Conservation (phyloP, 1,140 invertebrate genomes). For the Drosophila sp. region DNA sequence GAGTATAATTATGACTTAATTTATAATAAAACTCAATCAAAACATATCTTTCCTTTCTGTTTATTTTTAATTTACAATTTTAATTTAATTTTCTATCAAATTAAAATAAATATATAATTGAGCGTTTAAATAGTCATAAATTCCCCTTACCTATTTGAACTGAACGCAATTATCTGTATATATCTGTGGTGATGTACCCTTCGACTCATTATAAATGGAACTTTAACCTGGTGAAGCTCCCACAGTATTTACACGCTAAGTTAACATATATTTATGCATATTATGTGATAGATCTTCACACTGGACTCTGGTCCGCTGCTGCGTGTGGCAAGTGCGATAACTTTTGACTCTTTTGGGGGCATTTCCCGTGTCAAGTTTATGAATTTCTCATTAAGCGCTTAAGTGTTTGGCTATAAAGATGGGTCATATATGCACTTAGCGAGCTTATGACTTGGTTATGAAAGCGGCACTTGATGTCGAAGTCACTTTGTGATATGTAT, state of each 20-base stretch:
- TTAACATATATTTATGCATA: slow-evolving; percentile 31
- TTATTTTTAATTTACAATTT: too few relatives aligned
- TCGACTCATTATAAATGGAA: not conserved
- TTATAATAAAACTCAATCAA: too few relatives aligned
- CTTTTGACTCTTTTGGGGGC: slow-evolving; percentile 35
- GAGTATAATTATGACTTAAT: too few relatives aligned
- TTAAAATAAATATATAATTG: too few relatives aligned
- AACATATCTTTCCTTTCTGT: too few relatives aligned
- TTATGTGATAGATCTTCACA: slow-evolving; percentile 22
- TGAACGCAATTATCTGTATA: not conserved
- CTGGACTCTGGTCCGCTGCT: slow-evolving; percentile 27
- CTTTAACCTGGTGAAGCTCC: not conserved
- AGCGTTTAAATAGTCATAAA: too few relatives aligned
- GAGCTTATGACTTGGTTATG: slow-evolving; percentile 15
- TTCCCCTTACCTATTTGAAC: not conserved
- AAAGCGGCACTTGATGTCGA: slow-evolving; percentile 17
- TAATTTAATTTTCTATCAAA: too few relatives aligned
- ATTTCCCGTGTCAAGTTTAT: slow-evolving; percentile 69
- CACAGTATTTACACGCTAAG: slow-evolving; percentile 32
- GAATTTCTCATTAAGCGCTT: slow-evolving; percentile 22
- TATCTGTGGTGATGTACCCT: slow-evolving; percentile 2
- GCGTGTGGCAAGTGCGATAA: slow-evolving; percentile 10
- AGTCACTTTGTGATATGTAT: slow-evolving; percentile 12
- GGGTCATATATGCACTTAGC: slow-evolving; percentile 21
- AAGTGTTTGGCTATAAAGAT: slow-evolving; percentile 9